Percentiles rank a stretch among this genome's conserved stretches.
These are phyloP conservation scores for Rhogogaster chlorosoma DNA, from an alignment of 2,888 invertebrate genomes.

Conservation along the genomic window DNA sequence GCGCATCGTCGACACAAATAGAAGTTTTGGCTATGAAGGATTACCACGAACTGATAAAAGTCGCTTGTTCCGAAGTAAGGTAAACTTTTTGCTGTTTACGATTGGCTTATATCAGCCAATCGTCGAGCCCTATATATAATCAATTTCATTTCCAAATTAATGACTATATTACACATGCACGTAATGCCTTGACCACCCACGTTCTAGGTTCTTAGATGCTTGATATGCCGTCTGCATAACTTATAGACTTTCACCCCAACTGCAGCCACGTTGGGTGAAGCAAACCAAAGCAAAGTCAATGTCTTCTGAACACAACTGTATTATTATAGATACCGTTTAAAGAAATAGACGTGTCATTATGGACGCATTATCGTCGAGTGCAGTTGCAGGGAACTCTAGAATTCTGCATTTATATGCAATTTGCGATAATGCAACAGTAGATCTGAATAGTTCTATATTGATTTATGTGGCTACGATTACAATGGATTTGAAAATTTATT, in stretches of 20 bases:
- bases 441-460: neutral
- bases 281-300: constrained; percentile 15
- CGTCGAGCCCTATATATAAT: neutral
- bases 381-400: neutral
- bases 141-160: constrained; percentile 47
- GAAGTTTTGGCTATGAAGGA: constrained; percentile 5
- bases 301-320: neutral
- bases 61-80: neutral
- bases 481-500: neutral
- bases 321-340: neutral
- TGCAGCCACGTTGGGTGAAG: neutral
- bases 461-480: neutral
- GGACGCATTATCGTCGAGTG: neutral
- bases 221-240: constrained; percentile 1
- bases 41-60: neutral
- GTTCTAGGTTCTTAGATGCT: neutral
- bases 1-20: neutral
- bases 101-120: constrained; percentile 20
- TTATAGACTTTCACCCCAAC: constrained; percentile 35
- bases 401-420: neutral
- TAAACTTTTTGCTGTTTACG: neutral
- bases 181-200: constrained; percentile 7
- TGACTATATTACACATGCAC: constrained; percentile 42
- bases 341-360: neutral
- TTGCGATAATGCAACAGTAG: neutral